phyloP scores from a whole-genome alignment of 2,113 vertebrate species.

The rat (Rattus norvegicus) region DNA sequence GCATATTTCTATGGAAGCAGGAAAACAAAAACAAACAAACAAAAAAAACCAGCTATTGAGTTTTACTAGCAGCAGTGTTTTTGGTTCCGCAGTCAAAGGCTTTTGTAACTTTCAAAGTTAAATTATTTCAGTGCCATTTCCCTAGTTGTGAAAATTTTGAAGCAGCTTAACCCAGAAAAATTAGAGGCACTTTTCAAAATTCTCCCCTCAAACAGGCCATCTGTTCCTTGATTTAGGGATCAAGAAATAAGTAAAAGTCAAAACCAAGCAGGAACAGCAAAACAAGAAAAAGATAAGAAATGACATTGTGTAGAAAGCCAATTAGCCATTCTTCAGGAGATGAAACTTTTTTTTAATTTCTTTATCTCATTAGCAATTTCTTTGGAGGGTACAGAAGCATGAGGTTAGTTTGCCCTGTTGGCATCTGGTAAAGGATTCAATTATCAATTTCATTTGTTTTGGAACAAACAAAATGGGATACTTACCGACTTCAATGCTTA shows the following conservation, averaged over 20 bases:
- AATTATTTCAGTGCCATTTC: constrained; percentile 46
- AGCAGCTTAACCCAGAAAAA: constrained; percentile 27
- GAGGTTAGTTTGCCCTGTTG: accelerated
- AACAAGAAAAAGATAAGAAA: background rate
- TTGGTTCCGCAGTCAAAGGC: constrained; percentile 73
- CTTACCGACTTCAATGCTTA: background rate
- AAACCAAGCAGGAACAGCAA: background rate
- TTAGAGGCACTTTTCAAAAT: constrained; percentile 52
- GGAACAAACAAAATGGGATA: background rate
- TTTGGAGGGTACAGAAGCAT: background rate
- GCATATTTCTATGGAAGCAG: constrained; percentile 64
- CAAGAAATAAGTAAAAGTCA: background rate
- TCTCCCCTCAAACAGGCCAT: background rate
- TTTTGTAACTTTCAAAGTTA: constrained; percentile 44
- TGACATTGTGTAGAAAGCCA: background rate
- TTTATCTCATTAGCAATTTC: background rate
- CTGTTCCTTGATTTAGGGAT: background rate
- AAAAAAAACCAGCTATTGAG: constrained; percentile 66
- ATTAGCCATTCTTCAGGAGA: background rate
- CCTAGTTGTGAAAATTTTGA: constrained; percentile 76
- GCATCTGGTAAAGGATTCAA: background rate
- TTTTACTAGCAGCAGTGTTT: constrained; percentile 71
- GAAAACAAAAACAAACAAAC: constrained; percentile 59
- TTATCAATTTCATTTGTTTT: background rate
- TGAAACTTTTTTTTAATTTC: background rate